Evolutionary conservation across 2,888 invertebrate genomes (phyloP).

Genomic region (Nemapogon koenigi): DNA sequence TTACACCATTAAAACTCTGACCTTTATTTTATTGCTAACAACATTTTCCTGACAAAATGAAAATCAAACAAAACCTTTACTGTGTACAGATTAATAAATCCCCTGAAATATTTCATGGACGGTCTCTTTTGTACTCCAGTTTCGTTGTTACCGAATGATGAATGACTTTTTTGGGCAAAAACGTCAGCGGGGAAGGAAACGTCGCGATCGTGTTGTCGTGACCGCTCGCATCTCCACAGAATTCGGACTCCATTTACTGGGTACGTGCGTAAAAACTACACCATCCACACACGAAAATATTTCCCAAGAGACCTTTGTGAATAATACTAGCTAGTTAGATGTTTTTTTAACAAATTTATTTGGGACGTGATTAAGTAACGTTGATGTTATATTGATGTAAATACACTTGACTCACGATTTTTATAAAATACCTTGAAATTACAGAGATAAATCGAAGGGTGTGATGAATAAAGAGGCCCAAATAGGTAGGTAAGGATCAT

Average conservation of each 20-base stretch:
- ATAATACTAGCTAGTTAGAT: conserved; percentile 19
- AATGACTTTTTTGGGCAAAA: conserved; percentile 27
- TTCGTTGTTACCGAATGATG: conserved; percentile 25
- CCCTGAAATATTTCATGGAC: conserved; percentile 11
- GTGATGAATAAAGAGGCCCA: too few relatives aligned
- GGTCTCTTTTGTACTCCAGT: conserved; percentile 8
- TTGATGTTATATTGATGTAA: too few relatives aligned
- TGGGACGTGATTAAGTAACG: too few relatives aligned
- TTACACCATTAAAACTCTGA: too few relatives aligned
- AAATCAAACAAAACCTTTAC: conserved; percentile 4
- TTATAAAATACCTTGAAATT: too few relatives aligned
- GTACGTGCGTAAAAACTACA: conserved; percentile 45
- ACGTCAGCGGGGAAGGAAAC: conserved; percentile 17
- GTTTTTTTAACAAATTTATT: too few relatives aligned
- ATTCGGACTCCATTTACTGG: conserved; percentile 34
- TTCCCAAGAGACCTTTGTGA: conserved; percentile 28
- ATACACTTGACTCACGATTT: too few relatives aligned
- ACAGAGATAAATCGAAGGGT: too few relatives aligned
- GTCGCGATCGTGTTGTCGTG: conserved; percentile 31
- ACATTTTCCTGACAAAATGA: too few relatives aligned
- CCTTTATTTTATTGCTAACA: too few relatives aligned
- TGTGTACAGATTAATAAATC: conserved; percentile 9
- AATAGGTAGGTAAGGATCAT: too few relatives aligned
- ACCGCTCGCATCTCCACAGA: conserved; percentile 43
- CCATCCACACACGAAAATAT: conserved; percentile 28